These are phyloP conservation scores for Dryococelus australis DNA, from an alignment of 2,888 invertebrate species.

Conservation along the genomic window DNA sequence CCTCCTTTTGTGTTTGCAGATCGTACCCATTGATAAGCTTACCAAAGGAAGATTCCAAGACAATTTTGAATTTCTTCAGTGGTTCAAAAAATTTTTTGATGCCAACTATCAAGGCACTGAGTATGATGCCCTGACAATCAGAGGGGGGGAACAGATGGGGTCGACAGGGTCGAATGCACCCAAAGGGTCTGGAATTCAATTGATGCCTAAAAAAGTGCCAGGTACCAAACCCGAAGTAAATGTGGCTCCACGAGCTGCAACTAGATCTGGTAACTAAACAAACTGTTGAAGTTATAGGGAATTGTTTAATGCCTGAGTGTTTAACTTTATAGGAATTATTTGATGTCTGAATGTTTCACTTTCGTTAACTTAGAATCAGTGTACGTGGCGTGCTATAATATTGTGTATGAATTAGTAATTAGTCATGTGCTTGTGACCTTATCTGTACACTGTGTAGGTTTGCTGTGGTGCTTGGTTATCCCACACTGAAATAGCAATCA, in stretches of 20 bases:
- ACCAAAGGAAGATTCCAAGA: conserved; percentile 99
- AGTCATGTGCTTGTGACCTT: not conserved
- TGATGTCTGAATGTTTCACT: conserved; percentile 20
- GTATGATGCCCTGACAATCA: conserved; percentile 88
- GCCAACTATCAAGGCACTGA: conserved; percentile 96
- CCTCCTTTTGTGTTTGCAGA: conserved; percentile 65
- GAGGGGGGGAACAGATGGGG: conserved; percentile 88
- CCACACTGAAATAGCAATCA: too few species aligned
- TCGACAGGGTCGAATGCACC: conserved; percentile 72
- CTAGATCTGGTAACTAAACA: conserved; percentile 40
- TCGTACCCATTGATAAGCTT: conserved; percentile 91
- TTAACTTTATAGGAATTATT: not conserved
- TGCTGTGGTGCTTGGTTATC: not conserved
- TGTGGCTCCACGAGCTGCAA: conserved; percentile 60
- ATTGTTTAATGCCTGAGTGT: not conserved
- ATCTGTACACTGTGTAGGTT: not conserved
- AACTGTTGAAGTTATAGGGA: not conserved
- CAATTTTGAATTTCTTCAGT: conserved; percentile 99
- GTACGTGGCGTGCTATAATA: not conserved
- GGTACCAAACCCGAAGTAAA: conserved; percentile 47
- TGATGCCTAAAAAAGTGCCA: conserved; percentile 46
- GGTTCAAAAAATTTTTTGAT: conserved; percentile 99
- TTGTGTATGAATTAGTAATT: not conserved
- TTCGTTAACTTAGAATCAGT: not conserved
- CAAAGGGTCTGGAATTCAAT: conserved; percentile 55